Conservation (phyloP, 2,797 vertebrate genomes). For the Anabas testudineus region DNA sequence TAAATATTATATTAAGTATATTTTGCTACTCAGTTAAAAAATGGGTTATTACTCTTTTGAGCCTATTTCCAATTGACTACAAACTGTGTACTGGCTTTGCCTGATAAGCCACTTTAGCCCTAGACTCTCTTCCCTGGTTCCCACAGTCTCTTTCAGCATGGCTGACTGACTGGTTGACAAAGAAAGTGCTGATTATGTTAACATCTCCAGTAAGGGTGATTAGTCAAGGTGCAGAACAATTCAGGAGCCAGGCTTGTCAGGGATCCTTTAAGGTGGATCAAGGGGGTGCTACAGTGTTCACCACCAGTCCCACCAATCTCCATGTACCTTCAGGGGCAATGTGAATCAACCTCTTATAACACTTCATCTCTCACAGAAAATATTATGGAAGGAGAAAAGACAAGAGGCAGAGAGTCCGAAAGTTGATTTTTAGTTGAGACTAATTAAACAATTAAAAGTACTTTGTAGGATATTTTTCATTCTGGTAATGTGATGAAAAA, state of each 20-base stretch:
- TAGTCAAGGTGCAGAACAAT: conserved; percentile 54
- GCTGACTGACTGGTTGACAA: conserved; percentile 58
- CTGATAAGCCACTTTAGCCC: conserved; percentile 36
- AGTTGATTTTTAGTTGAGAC: not conserved
- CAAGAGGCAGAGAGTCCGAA: not conserved
- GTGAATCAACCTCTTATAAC: conserved; percentile 32
- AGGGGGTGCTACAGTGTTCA: conserved; percentile 40
- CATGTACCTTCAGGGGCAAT: conserved; percentile 41
- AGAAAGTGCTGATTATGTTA: conserved; percentile 70
- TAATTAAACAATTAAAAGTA: too few relatives aligned
- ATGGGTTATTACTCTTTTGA: too few relatives aligned
- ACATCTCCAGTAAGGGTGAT: conserved; percentile 62
- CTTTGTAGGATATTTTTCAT: too few relatives aligned
- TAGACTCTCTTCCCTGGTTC: conserved; percentile 8
- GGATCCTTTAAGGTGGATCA: conserved; percentile 59
- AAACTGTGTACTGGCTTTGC: conserved; percentile 36
- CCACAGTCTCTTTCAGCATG: conserved; percentile 35
- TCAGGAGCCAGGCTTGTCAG: conserved; percentile 49
- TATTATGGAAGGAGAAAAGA: conserved; percentile 4
- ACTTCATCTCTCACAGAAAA: conserved; percentile 28
- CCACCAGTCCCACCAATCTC: conserved; percentile 27
- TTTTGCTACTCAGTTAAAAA: conserved; percentile 3
- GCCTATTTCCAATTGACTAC: conserved; percentile 16
- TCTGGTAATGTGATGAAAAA: too few relatives aligned
- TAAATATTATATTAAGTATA: not conserved